Base-by-base conservation (phyloP, 2,888 invertebrate species). In the Buathra laborator region DNA sequence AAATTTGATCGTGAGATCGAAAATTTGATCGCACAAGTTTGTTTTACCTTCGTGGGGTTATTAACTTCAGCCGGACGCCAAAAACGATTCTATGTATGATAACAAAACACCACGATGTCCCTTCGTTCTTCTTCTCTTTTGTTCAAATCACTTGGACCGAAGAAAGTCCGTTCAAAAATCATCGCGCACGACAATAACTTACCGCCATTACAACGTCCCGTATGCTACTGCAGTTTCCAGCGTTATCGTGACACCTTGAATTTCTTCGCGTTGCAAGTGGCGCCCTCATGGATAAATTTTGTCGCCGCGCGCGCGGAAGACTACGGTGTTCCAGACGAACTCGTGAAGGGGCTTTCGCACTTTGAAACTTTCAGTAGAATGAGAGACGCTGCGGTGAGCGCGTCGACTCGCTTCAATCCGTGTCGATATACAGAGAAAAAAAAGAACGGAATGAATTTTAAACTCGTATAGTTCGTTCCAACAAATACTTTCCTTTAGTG, bases 361-460 rank as follows among this genome's bases (percentile, higher is more conserved):
- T 77, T 77, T 51, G 59, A 67, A 76, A 81, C 71, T 48, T 77
- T 81, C 77, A 84, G 81, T 84, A 81, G 71, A 68, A 72, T 68
- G 76, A 81, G 84, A 68, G 84, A 81, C 81, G 76, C 76, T 77
- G 76, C 76, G 59, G 67, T 56, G 76, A 64, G 71, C 72, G 76
- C 80, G 81, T 84, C 81, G 76, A 71, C 37, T 72, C 59, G 51
- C 48, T 67, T 51, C 16, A 71, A 77, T 77, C 37, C 56, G 66
- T 16, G 77, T 66, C 56, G 62, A 12, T 66, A 64, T 51, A 76
- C 16, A 37, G 37, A 37, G 9, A 37, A 37, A 37, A 37, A 37
- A 44, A 5, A 12, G 29, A 48, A 6, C 14, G 29, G 44, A 56
- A 62, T 64, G 10, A 75, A 32, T 32, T 72, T 62, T 0, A 44